Evolutionary conservation across 2,888 invertebrate species (phyloP), one percentile per base, ranked within the genome.

Genomic region (Patella ulyssiponensis): DNA sequence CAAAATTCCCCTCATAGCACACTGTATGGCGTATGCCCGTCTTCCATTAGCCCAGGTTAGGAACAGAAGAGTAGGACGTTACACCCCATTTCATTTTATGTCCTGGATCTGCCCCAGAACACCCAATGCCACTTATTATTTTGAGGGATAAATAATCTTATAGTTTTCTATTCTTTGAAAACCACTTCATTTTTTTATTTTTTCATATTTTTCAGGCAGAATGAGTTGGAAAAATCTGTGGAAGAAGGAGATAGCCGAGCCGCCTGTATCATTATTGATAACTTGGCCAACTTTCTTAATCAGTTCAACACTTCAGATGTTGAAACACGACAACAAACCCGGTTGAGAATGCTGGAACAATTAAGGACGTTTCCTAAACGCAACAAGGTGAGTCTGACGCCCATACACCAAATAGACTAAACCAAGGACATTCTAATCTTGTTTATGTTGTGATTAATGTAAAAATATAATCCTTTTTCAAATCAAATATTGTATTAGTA

Each of bases 211-310:
- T 83, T 33, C 80, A 87, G 87, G 80, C 82, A 84, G 69, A 78
- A 82, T 73, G 84, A 85, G 51, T 80, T 74, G 27, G 79, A 81
- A 70, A 78, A 75, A 53, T 83, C 84, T 23, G 72, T 84, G 20
- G 79, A 82, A 51, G 72, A 81, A 73, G 86, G 87, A 11, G 83
- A 88, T 76, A 84, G 85, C 81, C 81, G 85, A 20, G 82, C 85
- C 71, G 83, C 85, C 27, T 85, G 88, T 58, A 85, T 87, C 7
- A 85, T 85, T 78, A 83, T 87, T 58, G 80, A 84, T 52, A 84
- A 87, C 79, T 80, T 88, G 71, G 87, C 88, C 27, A 77, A 80
- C 54, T 82, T 84, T 64, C 83, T 88, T 52, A 88, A 88, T 80
- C 80, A 80, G 17, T 52, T 84, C 23, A 44, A 44, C 9, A 56